Conservation (phyloP, 2,113 vertebrate genomes). For the Todiramphus saurophagus region DNA sequence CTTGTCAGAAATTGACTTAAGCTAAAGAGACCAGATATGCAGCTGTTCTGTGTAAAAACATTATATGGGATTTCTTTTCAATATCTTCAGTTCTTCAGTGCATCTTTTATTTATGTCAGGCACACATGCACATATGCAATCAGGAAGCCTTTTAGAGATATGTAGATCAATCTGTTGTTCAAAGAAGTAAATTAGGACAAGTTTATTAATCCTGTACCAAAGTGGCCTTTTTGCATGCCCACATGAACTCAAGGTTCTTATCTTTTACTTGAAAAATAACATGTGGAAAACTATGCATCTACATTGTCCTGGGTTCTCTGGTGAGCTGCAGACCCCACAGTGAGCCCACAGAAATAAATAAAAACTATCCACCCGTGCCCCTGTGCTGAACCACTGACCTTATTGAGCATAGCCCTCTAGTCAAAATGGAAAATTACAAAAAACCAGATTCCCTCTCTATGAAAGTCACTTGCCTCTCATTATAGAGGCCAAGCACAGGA, state of each 20-base stretch:
- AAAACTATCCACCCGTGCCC: neutral
- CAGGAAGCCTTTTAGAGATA: neutral
- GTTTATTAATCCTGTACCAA: neutral
- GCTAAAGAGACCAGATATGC: neutral
- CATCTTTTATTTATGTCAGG: neutral
- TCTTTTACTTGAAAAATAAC: neutral
- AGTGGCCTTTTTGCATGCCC: neutral
- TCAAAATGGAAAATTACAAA: neutral
- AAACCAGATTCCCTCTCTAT: fast-evolving
- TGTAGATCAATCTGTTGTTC: neutral
- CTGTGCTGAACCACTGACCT: neutral
- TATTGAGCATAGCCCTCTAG: neutral
- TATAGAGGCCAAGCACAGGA: neutral
- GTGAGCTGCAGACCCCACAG: neutral
- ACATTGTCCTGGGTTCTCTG: neutral
- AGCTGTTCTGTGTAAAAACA: neutral
- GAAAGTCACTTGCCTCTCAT: neutral
- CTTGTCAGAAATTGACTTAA: neutral
- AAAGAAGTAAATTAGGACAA: neutral
- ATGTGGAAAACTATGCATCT: neutral
- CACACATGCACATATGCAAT: neutral
- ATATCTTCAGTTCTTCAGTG: neutral
- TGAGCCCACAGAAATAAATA: neutral
- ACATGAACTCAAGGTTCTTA: neutral
- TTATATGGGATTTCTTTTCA: neutral